Percentiles rank a stretch among this genome's conserved stretches.
phyloP scores from a whole-genome alignment of 2,797 vertebrate species.

The Neosilurus hyrtlii region DNA sequence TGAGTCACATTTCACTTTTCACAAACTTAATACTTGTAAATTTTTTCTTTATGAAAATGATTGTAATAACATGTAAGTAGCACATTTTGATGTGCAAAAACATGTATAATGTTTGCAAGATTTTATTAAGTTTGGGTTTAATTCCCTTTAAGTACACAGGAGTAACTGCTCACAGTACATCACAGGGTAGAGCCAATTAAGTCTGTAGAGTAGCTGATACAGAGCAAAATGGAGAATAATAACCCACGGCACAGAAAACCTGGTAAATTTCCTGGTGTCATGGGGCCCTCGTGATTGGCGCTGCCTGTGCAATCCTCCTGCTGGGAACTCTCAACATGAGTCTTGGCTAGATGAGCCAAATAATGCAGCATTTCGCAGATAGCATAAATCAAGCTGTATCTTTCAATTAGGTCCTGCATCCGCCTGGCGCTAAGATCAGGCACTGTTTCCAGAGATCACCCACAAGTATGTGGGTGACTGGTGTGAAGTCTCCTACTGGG shows the following conservation, averaged over 20 bases:
- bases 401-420: constrained; percentile 42
- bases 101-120: too few relatives aligned
- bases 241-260: constrained; percentile 21
- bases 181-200: constrained; percentile 30
- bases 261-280: constrained; percentile 29
- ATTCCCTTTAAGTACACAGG: constrained; percentile 1
- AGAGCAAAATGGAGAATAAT: constrained; percentile 34
- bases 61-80: too few relatives aligned
- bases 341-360: constrained; percentile 25
- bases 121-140: too few relatives aligned
- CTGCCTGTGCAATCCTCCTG: constrained; percentile 23
- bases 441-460: constrained; percentile 39
- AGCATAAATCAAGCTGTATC: constrained; percentile 46
- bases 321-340: constrained; percentile 32
- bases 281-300: constrained; percentile 28
- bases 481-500: constrained; percentile 13
- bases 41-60: too few relatives aligned
- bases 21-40: too few relatives aligned
- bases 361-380: constrained; percentile 10
- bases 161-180: constrained; percentile 27
- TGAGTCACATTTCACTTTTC: too few relatives aligned
- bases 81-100: too few relatives aligned
- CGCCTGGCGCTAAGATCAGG: constrained; percentile 19
- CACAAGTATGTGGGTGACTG: constrained; percentile 21
- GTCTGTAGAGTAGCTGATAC: constrained; percentile 14